A percentile compares a stretch with the other conserved stretches of the same genome.
Conservation (phyloP, 2,113 vertebrate genomes). For the Ellobius talpinus region DNA sequence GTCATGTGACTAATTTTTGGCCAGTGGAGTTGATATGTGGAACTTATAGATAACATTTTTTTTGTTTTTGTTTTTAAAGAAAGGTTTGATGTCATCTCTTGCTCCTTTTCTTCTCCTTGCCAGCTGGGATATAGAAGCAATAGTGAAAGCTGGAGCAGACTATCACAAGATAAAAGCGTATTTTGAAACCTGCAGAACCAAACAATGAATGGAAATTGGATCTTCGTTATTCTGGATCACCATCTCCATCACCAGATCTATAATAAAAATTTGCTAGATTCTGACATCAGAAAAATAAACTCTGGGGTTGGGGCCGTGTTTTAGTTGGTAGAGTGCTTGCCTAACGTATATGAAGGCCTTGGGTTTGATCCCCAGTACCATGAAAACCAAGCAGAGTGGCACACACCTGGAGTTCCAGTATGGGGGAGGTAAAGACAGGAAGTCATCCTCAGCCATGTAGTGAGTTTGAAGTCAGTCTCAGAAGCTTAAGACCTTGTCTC, state of each 20-base stretch:
- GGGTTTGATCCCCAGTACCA: not conserved
- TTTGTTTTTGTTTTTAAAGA: too few species aligned
- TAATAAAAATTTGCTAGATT: not conserved
- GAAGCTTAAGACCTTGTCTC: not conserved
- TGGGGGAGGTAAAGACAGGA: not conserved
- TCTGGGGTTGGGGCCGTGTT: not conserved
- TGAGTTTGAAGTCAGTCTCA: not conserved
- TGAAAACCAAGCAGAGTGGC: not conserved
- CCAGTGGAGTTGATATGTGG: not conserved
- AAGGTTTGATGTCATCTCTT: not conserved
- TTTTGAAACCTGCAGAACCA: not conserved
- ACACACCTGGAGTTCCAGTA: not conserved
- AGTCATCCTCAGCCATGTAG: not conserved
- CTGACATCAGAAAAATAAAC: not conserved
- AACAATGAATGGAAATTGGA: not conserved
- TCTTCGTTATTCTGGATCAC: not conserved
- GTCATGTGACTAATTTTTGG: constrained; percentile 23
- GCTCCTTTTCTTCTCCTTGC: constrained; percentile 7
- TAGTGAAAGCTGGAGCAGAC: not conserved
- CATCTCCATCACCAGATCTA: not conserved
- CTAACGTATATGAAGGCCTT: not conserved
- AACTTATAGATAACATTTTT: not conserved
- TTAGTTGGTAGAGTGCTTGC: not conserved
- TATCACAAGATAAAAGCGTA: not conserved
- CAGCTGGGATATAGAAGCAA: not conserved